phyloP scores from a whole-genome alignment of 2,797 vertebrate genomes.

The Sparidentex hasta region DNA sequence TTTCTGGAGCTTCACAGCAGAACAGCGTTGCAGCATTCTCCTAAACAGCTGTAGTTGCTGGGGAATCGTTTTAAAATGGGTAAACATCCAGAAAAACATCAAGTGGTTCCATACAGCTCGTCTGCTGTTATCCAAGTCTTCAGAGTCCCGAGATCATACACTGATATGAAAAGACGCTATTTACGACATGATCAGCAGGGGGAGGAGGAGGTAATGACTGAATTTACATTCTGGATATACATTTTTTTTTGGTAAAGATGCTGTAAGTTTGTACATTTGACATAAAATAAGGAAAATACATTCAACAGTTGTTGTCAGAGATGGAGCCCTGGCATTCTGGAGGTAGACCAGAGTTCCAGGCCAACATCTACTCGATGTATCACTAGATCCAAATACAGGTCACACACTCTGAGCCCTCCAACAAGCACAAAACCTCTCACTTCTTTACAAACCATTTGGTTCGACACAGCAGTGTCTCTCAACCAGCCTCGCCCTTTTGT shows the following conservation, averaged over 20 bases:
- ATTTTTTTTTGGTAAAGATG: background rate
- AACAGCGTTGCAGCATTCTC: no score
- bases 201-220: no score
- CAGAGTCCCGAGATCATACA: no score
- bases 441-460: background rate
- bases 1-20: no score
- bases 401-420: background rate
- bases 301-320: background rate
- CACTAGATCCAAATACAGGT: background rate
- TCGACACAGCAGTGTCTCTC: background rate
- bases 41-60: no score
- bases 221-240: no score
- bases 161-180: no score
- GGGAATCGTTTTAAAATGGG: no score
- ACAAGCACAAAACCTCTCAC: conserved; percentile 10
- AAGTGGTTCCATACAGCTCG: no score
- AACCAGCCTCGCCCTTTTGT: background rate
- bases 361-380: background rate
- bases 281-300: background rate
- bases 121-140: no score
- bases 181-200: no score
- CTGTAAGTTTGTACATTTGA: background rate
- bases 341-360: background rate
- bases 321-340: background rate
- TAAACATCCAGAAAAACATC: no score